Base-by-base conservation (phyloP, 2,797 vertebrate genomes). In the Scomberomorus guttatus region DNA sequence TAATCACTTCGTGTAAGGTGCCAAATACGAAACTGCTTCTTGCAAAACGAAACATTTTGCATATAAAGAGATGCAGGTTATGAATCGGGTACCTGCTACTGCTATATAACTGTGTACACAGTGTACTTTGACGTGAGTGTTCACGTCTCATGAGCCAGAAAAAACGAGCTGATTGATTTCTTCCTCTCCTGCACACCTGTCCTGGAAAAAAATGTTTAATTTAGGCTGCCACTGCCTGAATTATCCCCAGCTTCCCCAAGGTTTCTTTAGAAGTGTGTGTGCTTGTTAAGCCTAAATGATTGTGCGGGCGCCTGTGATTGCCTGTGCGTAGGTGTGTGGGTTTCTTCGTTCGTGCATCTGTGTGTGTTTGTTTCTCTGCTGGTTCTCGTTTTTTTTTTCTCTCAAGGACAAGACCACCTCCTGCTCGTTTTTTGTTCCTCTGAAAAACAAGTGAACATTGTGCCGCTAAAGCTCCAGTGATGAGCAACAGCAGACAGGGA, bases 381-480 rank as follows among this genome's bases (percentile, higher is more conserved):
- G 46, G 46, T 50, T 50, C 46, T 18, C 46, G 12, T 18, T 48
- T 48, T n/a, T n/a, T n/a, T n/a, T n/a, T n/a, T n/a, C 62, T 89
- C 80, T 90, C 88, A 85, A 89, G 87, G 85, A 88, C 84, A 56
- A 66, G 51, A 68, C 48, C 71, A 66, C 69, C 80, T 84, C 54
- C 68, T 68, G 80, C 80, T 71, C 44, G 25, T 72, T 83, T 86
- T 86, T 67, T 58, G 46, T 73, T 61, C 59, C 48, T 65, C 48
- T 25, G n/a, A 57, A 80, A 79, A 80, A 82, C 61, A 76, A 75
- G 64, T 51, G 73, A 84, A 81, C 72, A 70, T 63, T 69, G 80
- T 76, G 77, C 71, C 39, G 71, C 78, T 61, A 32, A 46, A 66
- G 72, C 75, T 77, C 63, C 66, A 20, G 70, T 5, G 50, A 82